These are phyloP conservation scores for Neolamprologus modestus DNA, from an alignment of 2,113 vertebrate species.

Conservation along the genomic window DNA sequence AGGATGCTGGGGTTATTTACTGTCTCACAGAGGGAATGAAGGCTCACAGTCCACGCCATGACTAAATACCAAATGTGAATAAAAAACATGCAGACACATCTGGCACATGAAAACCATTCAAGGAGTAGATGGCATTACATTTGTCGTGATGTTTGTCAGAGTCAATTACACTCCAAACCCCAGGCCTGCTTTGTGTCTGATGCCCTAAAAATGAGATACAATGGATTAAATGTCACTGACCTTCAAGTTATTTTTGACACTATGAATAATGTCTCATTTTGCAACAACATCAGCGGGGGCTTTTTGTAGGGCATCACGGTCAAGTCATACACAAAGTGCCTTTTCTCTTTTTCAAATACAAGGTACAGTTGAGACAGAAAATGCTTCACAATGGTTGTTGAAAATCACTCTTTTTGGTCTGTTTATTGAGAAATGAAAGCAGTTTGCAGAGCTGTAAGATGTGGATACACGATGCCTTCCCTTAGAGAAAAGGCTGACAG, in stretches of 20 bases:
- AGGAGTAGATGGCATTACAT: slow-evolving; percentile 34
- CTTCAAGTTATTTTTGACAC: slow-evolving; percentile 19
- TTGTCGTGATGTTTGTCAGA: slow-evolving; percentile 26
- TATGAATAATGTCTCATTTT: slow-evolving; percentile 8
- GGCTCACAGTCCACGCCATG: slow-evolving; percentile 31
- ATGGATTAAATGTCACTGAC: slow-evolving; percentile 24
- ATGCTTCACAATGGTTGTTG: background rate
- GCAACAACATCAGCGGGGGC: background rate
- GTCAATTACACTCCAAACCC: slow-evolving; percentile 11
- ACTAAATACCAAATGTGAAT: slow-evolving; percentile 54
- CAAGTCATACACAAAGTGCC: background rate
- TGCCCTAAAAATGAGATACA: slow-evolving; percentile 12
- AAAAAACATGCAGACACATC: slow-evolving; percentile 46
- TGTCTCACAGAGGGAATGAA: slow-evolving; percentile 36
- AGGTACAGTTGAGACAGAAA: background rate
- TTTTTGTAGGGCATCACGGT: background rate
- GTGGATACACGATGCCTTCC: background rate
- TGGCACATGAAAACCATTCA: slow-evolving; percentile 34
- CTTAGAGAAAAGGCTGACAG: background rate
- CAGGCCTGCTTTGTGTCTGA: background rate
- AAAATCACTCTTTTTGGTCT: background rate
- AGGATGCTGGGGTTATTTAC: slow-evolving; percentile 56
- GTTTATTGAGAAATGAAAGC: background rate
- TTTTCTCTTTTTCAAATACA: background rate
- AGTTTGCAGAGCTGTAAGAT: background rate